Evolutionary conservation across 2,888 invertebrate species (phyloP).

Genomic region (Drosophila prostipennis): DNA sequence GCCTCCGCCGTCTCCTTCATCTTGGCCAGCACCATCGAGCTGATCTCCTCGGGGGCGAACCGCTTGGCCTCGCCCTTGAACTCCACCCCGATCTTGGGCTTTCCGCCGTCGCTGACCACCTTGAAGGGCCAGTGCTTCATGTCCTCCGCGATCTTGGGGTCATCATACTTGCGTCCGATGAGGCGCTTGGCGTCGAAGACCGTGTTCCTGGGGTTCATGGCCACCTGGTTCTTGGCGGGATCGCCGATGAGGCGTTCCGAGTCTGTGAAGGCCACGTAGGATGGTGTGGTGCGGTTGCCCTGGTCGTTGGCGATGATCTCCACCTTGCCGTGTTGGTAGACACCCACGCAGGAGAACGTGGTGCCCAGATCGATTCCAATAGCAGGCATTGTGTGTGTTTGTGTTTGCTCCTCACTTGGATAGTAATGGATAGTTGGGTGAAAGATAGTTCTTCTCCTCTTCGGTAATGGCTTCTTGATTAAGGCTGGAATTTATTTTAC

Average conservation of each 20-base stretch:
- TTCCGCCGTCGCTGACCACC: constrained; percentile 91
- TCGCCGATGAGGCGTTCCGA: constrained; percentile 89
- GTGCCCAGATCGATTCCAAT: constrained; percentile 86
- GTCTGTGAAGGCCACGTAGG: constrained; percentile 91
- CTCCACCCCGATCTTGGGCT: constrained; percentile 92
- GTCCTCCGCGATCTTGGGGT: constrained; percentile 94
- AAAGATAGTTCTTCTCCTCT: not conserved
- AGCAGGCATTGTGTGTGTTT: constrained; percentile 84
- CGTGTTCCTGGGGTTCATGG: constrained; percentile 95
- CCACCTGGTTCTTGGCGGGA: constrained; percentile 93
- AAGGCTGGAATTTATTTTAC: not conserved
- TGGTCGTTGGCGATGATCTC: constrained; percentile 94
- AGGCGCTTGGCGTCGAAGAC: constrained; percentile 97
- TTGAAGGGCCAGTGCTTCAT: constrained; percentile 98
- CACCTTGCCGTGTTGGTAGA: constrained; percentile 92
- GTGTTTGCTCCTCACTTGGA: not conserved
- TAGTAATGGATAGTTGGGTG: not conserved
- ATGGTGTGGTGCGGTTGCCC: constrained; percentile 85
- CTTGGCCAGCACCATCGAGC: constrained; percentile 95
- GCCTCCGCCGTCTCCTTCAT: constrained; percentile 97
- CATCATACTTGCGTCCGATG: constrained; percentile 95
- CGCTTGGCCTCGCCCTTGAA: constrained; percentile 95
- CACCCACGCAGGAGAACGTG: constrained; percentile 91
- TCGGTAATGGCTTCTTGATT: not conserved
- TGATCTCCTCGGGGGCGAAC: constrained; percentile 95